Evolutionary conservation across 2,888 invertebrate genomes (phyloP), one percentile per base, ranked within the genome.

Genomic region (Teleiodes luculella): DNA sequence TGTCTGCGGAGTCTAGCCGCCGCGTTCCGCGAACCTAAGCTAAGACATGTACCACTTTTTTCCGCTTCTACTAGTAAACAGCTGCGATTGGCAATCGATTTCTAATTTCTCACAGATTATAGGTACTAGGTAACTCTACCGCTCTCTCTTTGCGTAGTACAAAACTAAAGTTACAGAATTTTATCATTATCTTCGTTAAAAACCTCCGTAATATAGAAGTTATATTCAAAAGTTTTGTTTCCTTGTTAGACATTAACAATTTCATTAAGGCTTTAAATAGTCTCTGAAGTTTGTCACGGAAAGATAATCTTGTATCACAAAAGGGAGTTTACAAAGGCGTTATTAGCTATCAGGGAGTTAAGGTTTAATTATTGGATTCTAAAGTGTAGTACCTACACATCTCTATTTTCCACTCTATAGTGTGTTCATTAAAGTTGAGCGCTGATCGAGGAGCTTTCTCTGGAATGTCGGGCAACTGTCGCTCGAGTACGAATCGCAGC

Each of bases 391-490:
- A n/a, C n/a, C n/a, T n/a, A 48, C 35, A 43, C 10, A 53, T 37
- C 31, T 41, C 35, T 39, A 46, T 39, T 50, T 49, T 50, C 55
- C 57, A 56, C 68, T 72, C 62, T 75, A 70, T 66, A 63, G 66
- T 58, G 59, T 57, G 63, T 60, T 57, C 54, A 63, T 70, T 78
- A 78, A 71, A 72, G 77, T 72, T 59, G 66, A 55, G 63, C 61
- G 58, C 62, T 62, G 64, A 62, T 57, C 59, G 60, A 60, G 67
- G 65, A 69, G 74, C 74, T 78, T 77, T 77, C 77, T 74, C 71
- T 74, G 76, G 76, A 76, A 80, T 80, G 74, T 78, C 69, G 66
- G 67, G 69, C 77, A 74, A 74, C 74, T 77, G 81, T 76, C 78
- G 70, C 68, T 62, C 66, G 70, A 66, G 65, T 70, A 67, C 70